Evolutionary conservation across 2,113 vertebrate genomes (phyloP).

Genomic region (Talpa occidentalis): DNA sequence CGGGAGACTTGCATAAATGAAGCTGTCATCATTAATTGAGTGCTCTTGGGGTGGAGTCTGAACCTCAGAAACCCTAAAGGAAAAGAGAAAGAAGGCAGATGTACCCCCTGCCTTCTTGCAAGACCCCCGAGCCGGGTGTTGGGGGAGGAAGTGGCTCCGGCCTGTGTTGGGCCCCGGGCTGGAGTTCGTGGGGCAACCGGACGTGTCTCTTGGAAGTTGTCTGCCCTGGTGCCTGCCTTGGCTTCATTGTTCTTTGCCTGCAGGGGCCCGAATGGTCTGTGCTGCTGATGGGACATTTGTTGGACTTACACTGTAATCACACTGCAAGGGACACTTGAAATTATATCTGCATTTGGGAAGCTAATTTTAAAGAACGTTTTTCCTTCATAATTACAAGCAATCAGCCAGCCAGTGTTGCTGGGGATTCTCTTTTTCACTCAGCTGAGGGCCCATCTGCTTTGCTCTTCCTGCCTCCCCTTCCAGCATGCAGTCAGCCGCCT

Average conservation of each 20-base stretch:
- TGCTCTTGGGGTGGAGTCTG: background rate
- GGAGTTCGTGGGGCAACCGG: background rate
- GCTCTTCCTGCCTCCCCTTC: background rate
- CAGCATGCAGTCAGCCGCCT: background rate
- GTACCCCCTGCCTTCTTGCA: background rate
- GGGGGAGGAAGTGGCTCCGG: background rate
- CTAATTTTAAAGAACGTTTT: constrained; percentile 71
- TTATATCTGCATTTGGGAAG: constrained; percentile 58
- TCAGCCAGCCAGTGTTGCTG: constrained; percentile 50
- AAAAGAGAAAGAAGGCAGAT: background rate
- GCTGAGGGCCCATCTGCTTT: constrained; percentile 40
- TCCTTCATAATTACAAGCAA: constrained; percentile 60
- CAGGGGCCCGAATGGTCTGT: background rate
- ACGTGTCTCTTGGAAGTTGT: background rate
- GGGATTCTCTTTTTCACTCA: constrained; percentile 16
- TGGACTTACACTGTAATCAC: constrained; percentile 22
- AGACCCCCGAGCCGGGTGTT: background rate
- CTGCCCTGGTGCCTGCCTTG: background rate
- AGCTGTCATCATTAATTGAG: background rate
- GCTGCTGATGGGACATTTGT: background rate
- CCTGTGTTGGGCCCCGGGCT: background rate
- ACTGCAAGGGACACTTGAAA: constrained; percentile 66
- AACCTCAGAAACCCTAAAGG: background rate
- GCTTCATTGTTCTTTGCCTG: background rate
- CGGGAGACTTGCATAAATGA: background rate